Evolutionary conservation across 2,888 invertebrate genomes (phyloP).

Genomic region (Rhagium mordax): DNA sequence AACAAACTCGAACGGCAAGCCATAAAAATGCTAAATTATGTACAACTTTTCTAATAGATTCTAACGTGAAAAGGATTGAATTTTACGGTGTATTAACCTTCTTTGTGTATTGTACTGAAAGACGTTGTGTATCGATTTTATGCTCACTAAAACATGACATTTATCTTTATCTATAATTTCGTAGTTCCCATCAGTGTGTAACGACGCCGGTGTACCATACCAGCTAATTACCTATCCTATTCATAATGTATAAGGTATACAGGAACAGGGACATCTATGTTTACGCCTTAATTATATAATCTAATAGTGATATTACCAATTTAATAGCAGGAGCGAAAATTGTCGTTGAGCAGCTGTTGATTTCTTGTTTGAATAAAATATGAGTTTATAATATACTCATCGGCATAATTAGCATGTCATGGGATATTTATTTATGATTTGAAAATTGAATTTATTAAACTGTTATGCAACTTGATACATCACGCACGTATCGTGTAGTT

Average conservation of each 20-base stretch:
- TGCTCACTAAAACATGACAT: neutral
- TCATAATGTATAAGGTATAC: conserved; percentile 8
- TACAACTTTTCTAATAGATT: neutral
- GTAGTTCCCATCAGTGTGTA: neutral
- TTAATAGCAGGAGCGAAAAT: neutral
- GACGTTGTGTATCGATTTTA: conserved; percentile 13
- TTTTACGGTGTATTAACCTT: neutral
- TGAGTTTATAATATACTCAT: neutral
- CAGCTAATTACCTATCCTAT: conserved; percentile 2
- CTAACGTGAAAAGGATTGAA: neutral
- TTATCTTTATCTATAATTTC: conserved; percentile 6
- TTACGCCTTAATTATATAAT: conserved; percentile 10
- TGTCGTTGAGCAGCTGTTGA: conserved; percentile 1
- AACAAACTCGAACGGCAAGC: neutral
- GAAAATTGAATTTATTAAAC: neutral
- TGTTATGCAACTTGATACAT: no score
- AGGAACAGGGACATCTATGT: conserved; percentile 1
- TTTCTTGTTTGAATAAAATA: conserved; percentile 1
- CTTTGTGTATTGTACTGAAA: neutral
- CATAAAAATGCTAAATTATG: neutral
- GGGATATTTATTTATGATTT: neutral
- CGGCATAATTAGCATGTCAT: neutral
- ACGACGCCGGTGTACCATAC: neutral
- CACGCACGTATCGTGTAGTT: no score
- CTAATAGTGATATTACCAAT: neutral